phyloP scores from a whole-genome alignment of 2,113 vertebrate species.

The Gopherus flavomarginatus region DNA sequence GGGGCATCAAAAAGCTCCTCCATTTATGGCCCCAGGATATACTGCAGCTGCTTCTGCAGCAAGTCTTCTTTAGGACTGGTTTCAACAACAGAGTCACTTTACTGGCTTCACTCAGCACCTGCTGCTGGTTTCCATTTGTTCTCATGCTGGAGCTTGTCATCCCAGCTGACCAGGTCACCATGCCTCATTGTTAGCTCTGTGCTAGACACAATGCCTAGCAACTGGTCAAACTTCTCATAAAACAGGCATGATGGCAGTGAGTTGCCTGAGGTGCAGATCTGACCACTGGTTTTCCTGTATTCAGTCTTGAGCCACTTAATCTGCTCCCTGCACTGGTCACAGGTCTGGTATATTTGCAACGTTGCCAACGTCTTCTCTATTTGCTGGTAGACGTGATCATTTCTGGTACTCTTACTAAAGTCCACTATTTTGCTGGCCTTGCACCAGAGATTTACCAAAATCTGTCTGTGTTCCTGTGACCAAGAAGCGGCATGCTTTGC shows the following conservation, averaged over 20 bases:
- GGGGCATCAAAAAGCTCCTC: background rate
- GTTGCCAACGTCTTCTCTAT: background rate
- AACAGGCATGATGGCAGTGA: background rate
- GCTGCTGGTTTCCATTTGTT: background rate
- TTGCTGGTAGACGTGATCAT: background rate
- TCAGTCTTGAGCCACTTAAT: background rate
- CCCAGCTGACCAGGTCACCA: background rate
- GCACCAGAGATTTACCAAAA: background rate
- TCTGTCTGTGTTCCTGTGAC: background rate
- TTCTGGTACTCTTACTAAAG: background rate
- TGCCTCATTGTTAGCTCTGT: background rate
- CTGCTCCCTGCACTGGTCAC: background rate
- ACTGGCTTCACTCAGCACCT: background rate
- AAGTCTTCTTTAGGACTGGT: background rate
- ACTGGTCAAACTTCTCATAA: background rate
- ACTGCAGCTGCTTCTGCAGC: background rate
- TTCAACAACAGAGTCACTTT: background rate
- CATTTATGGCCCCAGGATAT: background rate
- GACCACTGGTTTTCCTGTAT: background rate
- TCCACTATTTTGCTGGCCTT: background rate
- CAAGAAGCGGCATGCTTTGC: background rate
- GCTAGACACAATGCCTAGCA: background rate
- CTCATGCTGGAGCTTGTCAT: background rate
- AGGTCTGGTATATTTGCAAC: background rate
- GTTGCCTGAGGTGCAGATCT: background rate